Evolutionary conservation across 2,113 vertebrate genomes (phyloP).

Genomic region (Leptosomus discolor): DNA sequence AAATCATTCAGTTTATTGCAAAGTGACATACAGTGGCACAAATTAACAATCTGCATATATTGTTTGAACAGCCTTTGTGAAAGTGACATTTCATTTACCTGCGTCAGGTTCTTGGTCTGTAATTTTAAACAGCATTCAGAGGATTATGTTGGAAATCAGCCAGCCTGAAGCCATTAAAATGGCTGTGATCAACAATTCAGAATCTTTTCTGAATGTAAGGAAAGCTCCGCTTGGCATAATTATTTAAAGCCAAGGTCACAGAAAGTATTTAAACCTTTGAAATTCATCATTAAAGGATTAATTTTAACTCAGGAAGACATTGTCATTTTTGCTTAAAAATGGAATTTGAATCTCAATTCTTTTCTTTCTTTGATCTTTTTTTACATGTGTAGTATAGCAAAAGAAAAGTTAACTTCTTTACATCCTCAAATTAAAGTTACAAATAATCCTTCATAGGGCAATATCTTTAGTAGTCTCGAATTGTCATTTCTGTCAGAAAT

Average conservation of each 20-base stretch:
- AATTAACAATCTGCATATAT: neutral
- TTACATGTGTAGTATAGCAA: conserved; percentile 66
- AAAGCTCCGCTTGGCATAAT: conserved; percentile 76
- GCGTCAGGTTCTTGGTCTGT: conserved; percentile 63
- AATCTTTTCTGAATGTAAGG: conserved; percentile 77
- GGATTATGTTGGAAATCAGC: conserved; percentile 75
- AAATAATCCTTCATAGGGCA: conserved; percentile 60
- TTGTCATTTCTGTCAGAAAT: conserved; percentile 61
- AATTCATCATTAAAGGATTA: conserved; percentile 85
- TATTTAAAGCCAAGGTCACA: conserved; percentile 79
- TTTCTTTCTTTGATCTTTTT: conserved; percentile 78
- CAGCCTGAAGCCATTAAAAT: conserved; percentile 76
- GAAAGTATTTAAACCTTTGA: conserved; percentile 81
- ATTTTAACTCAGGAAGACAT: conserved; percentile 80
- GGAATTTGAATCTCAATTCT: conserved; percentile 75
- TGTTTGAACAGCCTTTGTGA: conserved; percentile 58
- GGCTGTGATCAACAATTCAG: conserved; percentile 77
- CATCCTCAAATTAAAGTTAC: conserved; percentile 71
- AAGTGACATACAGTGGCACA: conserved; percentile 33
- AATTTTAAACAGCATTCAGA: conserved; percentile 70
- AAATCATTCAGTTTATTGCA: conserved; percentile 27
- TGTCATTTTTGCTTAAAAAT: conserved; percentile 80
- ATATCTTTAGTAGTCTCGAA: conserved; percentile 52
- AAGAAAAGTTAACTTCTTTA: conserved; percentile 72
- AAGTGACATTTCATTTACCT: conserved; percentile 71